phyloP scores from a whole-genome alignment of 2,888 invertebrate species.

The Litoditis marina region DNA sequence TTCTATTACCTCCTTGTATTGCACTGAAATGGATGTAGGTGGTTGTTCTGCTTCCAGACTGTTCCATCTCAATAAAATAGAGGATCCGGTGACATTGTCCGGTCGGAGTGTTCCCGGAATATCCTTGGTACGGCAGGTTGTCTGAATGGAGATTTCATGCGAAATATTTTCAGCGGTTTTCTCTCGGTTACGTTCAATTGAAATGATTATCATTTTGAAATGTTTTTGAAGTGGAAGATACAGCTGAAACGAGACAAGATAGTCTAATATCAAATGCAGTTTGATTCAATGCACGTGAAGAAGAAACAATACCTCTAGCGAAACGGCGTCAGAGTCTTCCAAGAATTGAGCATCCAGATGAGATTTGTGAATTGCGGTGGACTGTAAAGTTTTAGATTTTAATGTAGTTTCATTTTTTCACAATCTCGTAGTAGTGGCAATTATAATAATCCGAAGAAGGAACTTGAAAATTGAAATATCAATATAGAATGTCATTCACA shows the following conservation, averaged over 20 bases:
- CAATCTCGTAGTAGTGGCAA: too few relatives aligned
- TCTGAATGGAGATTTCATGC: background rate
- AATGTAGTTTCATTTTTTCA: too few relatives aligned
- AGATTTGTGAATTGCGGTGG: conserved; percentile 57
- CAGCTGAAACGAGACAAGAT: too few relatives aligned
- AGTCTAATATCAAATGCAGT: too few relatives aligned
- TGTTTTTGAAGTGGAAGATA: too few relatives aligned
- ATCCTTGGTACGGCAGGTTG: conserved; percentile 50
- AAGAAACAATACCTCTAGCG: conserved; percentile 39
- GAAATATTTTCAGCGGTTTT: background rate
- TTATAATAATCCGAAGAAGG: too few relatives aligned
- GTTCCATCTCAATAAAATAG: conserved; percentile 53
- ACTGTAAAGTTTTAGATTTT: conserved; percentile 18
- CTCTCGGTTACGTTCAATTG: too few relatives aligned
- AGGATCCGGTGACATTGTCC: conserved; percentile 57
- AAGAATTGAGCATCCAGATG: conserved; percentile 48
- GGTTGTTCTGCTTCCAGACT: conserved; percentile 51
- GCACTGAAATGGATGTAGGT: conserved; percentile 47
- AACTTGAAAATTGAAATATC: conserved; percentile 1
- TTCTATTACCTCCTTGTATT: conserved; percentile 49
- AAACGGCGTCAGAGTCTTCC: conserved; percentile 56
- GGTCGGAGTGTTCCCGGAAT: conserved; percentile 56
- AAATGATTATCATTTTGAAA: too few relatives aligned
- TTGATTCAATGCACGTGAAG: too few relatives aligned
- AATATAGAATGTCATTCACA: too few relatives aligned